Conservation (phyloP, 2,888 invertebrate species). For the Augiades crinisus region DNA sequence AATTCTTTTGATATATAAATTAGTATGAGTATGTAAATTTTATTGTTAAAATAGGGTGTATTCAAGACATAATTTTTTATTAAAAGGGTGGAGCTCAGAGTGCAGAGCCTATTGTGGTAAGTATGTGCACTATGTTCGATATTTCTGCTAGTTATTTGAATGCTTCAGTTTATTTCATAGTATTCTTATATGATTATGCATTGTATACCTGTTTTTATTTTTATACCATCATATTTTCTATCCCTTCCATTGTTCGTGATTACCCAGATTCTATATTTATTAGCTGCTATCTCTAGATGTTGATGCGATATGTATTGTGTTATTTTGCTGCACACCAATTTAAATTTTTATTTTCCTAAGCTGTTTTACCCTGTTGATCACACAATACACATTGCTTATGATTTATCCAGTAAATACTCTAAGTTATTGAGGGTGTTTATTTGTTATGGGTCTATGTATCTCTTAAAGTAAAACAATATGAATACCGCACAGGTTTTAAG, state of each 20-base stretch:
- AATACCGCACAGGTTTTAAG: too few species aligned
- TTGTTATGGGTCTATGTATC: too few species aligned
- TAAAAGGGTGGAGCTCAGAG: slow-evolving; percentile 90
- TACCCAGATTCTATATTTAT: slow-evolving; percentile 30
- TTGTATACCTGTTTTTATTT: slow-evolving; percentile 25
- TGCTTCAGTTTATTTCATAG: slow-evolving; percentile 38
- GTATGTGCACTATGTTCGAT: slow-evolving; percentile 62
- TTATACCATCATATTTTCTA: slow-evolving; percentile 22
- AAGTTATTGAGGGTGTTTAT: too few species aligned
- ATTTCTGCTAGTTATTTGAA: slow-evolving; percentile 32
- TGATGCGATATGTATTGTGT: slow-evolving; percentile 59
- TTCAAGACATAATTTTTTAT: slow-evolving; percentile 50
- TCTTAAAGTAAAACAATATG: too few species aligned
- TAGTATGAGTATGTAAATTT: too few species aligned
- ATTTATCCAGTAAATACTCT: slow-evolving; percentile 17
- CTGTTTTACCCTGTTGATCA: slow-evolving; percentile 32
- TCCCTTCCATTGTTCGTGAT: slow-evolving; percentile 23
- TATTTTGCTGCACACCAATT: slow-evolving; percentile 35
- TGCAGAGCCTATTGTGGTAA: slow-evolving; percentile 98
- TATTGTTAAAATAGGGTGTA: slow-evolving; percentile 30
- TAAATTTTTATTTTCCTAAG: slow-evolving; percentile 37
- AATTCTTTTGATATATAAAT: too few species aligned
- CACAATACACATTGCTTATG: slow-evolving; percentile 52
- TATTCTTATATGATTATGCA: slow-evolving; percentile 36
- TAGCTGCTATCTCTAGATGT: slow-evolving; percentile 79